phyloP scores from a whole-genome alignment of 2,113 vertebrate species.

The Sinocyclocheilus grahami region DNA sequence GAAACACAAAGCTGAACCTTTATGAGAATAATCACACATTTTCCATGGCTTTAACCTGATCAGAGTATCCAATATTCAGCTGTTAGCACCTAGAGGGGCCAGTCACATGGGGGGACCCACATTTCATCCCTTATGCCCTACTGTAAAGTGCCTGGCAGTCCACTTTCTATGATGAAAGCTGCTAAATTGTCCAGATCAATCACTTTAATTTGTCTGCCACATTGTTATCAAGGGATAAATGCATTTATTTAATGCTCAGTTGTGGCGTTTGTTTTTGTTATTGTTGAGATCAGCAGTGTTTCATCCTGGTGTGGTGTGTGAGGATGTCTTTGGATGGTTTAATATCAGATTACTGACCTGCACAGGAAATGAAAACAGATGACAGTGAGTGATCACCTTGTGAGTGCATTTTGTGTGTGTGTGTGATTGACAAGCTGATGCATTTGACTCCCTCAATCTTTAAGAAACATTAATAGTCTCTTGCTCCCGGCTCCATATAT shows the following conservation, averaged over 20 bases:
- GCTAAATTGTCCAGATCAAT: constrained; percentile 44
- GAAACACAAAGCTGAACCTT: not conserved
- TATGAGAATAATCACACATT: constrained; percentile 43
- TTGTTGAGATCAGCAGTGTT: constrained; percentile 12
- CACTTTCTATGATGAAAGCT: constrained; percentile 17
- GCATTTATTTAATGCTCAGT: constrained; percentile 1
- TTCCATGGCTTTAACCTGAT: constrained; percentile 31
- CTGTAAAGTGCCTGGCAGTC: not conserved
- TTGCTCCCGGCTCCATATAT: constrained; percentile 7
- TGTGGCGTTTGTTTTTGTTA: constrained; percentile 11
- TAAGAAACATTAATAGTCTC: constrained; percentile 29
- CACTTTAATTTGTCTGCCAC: constrained; percentile 44
- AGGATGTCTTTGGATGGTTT: constrained; percentile 23
- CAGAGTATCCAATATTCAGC: constrained; percentile 24
- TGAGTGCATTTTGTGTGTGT: constrained; percentile 14
- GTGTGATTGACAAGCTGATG: constrained; percentile 27
- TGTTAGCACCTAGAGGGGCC: not conserved
- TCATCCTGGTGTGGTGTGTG: not conserved
- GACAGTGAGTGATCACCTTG: constrained; percentile 49
- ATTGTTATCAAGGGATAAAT: constrained; percentile 38
- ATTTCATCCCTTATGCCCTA: constrained; percentile 33
- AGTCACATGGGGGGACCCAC: not conserved
- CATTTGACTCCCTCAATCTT: constrained; percentile 36
- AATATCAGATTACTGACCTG: constrained; percentile 48
- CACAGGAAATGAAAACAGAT: constrained; percentile 48